Evolutionary conservation across 2,797 vertebrate genomes (phyloP), one percentile per base, ranked within the genome.

Genomic region (Lepidocolaptes lacrymiger): DNA sequence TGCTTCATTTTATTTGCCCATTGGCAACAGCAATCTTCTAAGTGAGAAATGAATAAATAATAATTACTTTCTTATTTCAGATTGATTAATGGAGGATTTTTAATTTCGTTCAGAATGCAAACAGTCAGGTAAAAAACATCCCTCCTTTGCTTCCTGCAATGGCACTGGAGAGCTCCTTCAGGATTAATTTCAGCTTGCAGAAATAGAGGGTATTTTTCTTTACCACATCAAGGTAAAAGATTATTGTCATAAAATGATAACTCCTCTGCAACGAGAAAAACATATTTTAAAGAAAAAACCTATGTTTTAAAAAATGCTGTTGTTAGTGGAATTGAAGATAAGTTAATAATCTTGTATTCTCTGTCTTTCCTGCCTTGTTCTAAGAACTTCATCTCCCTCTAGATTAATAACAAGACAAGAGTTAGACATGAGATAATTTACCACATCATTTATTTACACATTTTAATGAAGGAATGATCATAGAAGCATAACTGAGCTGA

Each of bases 361-460:
- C 68, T 85, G 41, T 89, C 75, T 81, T 95, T 91, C 84, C 82
- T 95, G 83, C 72, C 73, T 77, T 74, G 27, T 94, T 94, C 93
- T 92, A 93, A 91, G 85, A 92, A 88, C 39, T 82, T 88, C 28
- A 76, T 78, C 67, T 92, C 82, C 81, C 92, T 95, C 88, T 82
- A 96, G 95, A 93, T 91, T 94, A 95, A 85, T 76, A 90, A 88
- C 56, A 88, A 96, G 89, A 95, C 68, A 94, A 93, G 91, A 95
- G 73, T 88, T 82, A 96, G 85, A 93, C 89, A 81, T 68, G 52
- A 93, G 89, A 96, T 94, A 93, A 93, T 97, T 94, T 97, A 80
- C 87, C 87, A 93, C 89, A 97, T 93, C 69, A 95, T 96, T 96
- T 95, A 96, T 93, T 95, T 96, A 94, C 84, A 91, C 55, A 91